These are phyloP conservation scores for Cepaea hortensis DNA, from an alignment of 2,888 invertebrate species.

Conservation along the genomic window DNA sequence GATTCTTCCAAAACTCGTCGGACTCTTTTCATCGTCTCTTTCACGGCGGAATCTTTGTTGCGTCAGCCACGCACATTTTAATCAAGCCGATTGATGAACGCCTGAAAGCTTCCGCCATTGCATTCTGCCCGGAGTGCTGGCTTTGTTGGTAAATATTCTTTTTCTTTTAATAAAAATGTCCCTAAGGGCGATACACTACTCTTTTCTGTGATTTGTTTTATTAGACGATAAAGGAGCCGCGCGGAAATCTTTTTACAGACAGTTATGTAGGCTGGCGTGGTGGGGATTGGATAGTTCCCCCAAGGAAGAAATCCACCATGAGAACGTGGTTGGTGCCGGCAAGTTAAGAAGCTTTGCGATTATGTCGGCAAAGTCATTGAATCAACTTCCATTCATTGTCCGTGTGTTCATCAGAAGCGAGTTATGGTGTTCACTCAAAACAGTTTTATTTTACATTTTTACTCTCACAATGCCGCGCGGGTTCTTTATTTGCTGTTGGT, in stretches of 20 bases:
- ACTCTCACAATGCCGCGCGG: neutral
- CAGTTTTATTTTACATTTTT: neutral
- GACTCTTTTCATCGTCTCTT: neutral
- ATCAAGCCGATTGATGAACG: neutral
- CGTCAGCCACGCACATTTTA: slow-evolving; percentile 16
- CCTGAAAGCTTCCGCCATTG: slow-evolving; percentile 4
- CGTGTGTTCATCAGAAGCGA: slow-evolving; percentile 28
- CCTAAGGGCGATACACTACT: neutral
- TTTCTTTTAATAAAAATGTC: neutral
- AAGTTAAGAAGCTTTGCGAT: slow-evolving; percentile 17
- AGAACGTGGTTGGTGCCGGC: neutral
- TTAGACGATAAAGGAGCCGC: neutral
- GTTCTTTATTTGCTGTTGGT: neutral
- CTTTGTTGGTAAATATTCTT: neutral
- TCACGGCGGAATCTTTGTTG: neutral
- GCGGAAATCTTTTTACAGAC: slow-evolving; percentile 6
- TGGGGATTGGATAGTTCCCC: neutral
- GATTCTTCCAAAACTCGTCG: neutral
- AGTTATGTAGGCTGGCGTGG: too few species aligned
- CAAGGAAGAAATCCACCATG: neutral
- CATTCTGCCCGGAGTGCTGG: neutral
- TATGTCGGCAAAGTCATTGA: slow-evolving; percentile 19
- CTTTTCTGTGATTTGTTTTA: slow-evolving; percentile 3
- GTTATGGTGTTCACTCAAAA: slow-evolving; percentile 16
- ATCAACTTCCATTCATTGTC: slow-evolving; percentile 36